Evolutionary conservation across 2,113 vertebrate species (phyloP).

Genomic region (Telmatochromis sp.): DNA sequence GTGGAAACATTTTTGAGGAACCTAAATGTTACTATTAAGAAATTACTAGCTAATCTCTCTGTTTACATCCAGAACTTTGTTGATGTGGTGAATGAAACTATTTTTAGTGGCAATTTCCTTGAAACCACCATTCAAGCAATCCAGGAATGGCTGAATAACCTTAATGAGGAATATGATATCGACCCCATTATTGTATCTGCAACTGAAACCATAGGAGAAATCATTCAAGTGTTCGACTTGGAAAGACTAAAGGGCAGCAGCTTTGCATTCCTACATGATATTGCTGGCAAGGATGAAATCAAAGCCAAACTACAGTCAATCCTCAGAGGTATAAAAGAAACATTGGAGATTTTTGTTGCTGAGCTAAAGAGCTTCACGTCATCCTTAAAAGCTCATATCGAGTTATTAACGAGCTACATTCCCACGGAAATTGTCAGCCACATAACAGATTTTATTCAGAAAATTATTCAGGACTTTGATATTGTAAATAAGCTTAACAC

Average conservation of each 20-base stretch:
- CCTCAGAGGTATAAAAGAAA: constrained; percentile 61
- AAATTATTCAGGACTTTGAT: constrained; percentile 68
- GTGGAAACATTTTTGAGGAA: constrained; percentile 68
- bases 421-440: constrained; percentile 57
- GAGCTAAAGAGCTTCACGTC: constrained; percentile 58
- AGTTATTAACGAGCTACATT: constrained; percentile 46
- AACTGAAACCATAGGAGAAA: constrained; percentile 61
- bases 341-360: constrained; percentile 62
- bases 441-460: constrained; percentile 44
- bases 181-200: constrained; percentile 51
- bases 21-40: constrained; percentile 48
- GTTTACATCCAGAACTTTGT: constrained; percentile 58
- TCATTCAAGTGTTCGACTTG: constrained; percentile 67
- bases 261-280: constrained; percentile 72
- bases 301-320: constrained; percentile 55
- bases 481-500: constrained; percentile 69
- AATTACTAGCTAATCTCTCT: constrained; percentile 60
- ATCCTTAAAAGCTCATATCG: constrained; percentile 29
- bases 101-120: constrained; percentile 60
- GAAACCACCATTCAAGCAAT: constrained; percentile 67
- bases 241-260: constrained; percentile 62
- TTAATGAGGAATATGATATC: constrained; percentile 77
- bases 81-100: constrained; percentile 65
- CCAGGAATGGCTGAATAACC: constrained; percentile 61
- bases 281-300: constrained; percentile 71